Evolutionary conservation across 2,113 vertebrate genomes (phyloP).

Genomic region (Brienomyrus brachyistius): DNA sequence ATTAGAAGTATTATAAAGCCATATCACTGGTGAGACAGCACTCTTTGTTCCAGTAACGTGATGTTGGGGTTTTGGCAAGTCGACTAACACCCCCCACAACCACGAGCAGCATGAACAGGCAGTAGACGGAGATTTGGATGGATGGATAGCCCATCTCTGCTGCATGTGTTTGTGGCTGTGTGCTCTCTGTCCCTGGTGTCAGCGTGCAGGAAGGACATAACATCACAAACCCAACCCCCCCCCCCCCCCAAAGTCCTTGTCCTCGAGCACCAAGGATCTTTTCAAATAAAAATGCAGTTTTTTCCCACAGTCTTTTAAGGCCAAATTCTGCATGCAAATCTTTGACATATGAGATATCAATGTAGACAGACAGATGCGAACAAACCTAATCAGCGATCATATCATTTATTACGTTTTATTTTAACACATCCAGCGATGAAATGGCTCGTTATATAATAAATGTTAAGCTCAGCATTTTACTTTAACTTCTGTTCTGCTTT

Average conservation of each 20-base stretch:
- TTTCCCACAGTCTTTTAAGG: not conserved
- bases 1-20: not conserved
- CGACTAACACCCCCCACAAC: not conserved
- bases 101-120: not conserved
- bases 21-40: not conserved
- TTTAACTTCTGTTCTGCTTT: not conserved
- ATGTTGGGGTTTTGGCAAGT: no score
- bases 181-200: not conserved
- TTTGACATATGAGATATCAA: not conserved
- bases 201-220: not conserved
- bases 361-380: not conserved
- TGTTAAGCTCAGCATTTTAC: not conserved
- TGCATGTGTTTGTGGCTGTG: not conserved
- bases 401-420: not conserved
- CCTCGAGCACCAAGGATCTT: not conserved
- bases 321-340: not conserved
- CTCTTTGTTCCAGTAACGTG: not conserved
- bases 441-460: not conserved
- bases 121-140: not conserved
- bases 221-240: not conserved
- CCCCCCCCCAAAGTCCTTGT: not conserved
- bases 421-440: not conserved
- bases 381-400: not conserved
- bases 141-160: not conserved
- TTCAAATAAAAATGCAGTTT: not conserved